phyloP scores from a whole-genome alignment of 2,888 invertebrate species.

The Epistrophe eligans region DNA sequence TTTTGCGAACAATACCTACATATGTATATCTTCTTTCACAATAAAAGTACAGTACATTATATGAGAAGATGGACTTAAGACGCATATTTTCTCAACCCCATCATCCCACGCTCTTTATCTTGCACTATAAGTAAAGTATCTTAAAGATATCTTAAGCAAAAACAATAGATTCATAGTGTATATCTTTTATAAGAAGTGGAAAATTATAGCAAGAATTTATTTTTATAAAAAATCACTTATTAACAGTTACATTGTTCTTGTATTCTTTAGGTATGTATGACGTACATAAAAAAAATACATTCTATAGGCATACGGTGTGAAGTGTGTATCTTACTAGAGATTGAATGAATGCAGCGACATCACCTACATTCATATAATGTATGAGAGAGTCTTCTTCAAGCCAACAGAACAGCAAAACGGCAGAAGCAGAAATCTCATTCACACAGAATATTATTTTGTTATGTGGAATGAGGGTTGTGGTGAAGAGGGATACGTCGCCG shows the following conservation, averaged over 20 bases:
- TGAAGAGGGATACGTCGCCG: constrained; percentile 11
- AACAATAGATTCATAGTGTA: constrained; percentile 36
- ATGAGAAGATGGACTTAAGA: constrained; percentile 51
- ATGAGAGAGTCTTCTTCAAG: constrained; percentile 2
- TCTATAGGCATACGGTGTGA: constrained; percentile 49
- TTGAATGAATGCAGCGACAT: background rate
- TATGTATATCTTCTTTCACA: constrained; percentile 63
- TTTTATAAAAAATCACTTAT: constrained; percentile 42
- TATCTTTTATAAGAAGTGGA: background rate
- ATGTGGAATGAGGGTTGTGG: constrained; percentile 16
- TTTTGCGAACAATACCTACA: constrained; percentile 59
- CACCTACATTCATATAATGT: constrained; percentile 27
- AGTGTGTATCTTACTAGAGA: constrained; percentile 39
- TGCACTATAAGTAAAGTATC: constrained; percentile 14
- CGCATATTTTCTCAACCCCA: constrained; percentile 3
- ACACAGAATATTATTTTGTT: constrained; percentile 16
- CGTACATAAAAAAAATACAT: constrained; percentile 20
- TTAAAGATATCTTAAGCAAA: constrained; percentile 6
- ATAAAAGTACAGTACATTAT: background rate
- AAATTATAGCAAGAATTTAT: constrained; percentile 7
- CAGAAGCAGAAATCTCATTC: constrained; percentile 44
- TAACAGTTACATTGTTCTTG: constrained; percentile 56
- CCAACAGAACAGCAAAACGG: constrained; percentile 10
- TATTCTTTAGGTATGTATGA: background rate
- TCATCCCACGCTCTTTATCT: background rate